A percentile compares a stretch with the other conserved stretches of the same genome.
Evolutionary conservation across 2,797 vertebrate species (phyloP).

Genomic region (Tapera naevia): DNA sequence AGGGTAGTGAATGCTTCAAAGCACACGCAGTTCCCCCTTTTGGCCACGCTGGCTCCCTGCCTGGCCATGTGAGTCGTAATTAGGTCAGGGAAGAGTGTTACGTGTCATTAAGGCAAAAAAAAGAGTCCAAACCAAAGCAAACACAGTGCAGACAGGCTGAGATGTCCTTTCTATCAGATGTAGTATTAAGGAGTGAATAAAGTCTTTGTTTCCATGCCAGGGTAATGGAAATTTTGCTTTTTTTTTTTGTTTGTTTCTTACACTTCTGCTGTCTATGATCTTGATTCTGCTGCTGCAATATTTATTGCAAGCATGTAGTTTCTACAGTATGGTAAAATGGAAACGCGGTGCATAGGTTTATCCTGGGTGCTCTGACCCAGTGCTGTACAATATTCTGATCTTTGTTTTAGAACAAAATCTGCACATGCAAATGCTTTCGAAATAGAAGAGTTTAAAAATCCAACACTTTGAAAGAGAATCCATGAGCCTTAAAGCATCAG

Average conservation of each 20-base stretch:
- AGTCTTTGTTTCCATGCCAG: not conserved
- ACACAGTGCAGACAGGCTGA: not conserved
- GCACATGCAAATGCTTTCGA: not conserved
- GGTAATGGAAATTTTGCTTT: not conserved
- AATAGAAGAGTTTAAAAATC: not conserved
- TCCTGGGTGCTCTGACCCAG: not conserved
- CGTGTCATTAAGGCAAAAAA: not conserved
- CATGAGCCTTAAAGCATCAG: not conserved
- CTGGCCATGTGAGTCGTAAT: not conserved
- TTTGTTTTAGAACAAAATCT: not conserved
- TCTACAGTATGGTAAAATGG: not conserved
- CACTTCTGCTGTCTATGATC: not conserved
- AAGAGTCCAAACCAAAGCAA: not conserved
- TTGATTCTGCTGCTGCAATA: not conserved
- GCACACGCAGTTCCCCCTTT: not conserved
- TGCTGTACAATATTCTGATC: not conserved
- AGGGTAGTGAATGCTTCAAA: not conserved
- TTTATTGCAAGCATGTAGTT: not conserved
- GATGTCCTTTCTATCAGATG: not conserved
- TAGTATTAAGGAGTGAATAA: not conserved
- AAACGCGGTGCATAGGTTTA: not conserved
- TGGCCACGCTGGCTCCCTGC: not conserved
- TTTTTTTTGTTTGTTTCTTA: not conserved
- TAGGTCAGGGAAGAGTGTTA: not conserved
- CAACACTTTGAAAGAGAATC: not conserved